Percentiles rank a stretch among this genome's conserved stretches.
Evolutionary conservation across 2,888 invertebrate species (phyloP).

Genomic region (Diaphora mendica): DNA sequence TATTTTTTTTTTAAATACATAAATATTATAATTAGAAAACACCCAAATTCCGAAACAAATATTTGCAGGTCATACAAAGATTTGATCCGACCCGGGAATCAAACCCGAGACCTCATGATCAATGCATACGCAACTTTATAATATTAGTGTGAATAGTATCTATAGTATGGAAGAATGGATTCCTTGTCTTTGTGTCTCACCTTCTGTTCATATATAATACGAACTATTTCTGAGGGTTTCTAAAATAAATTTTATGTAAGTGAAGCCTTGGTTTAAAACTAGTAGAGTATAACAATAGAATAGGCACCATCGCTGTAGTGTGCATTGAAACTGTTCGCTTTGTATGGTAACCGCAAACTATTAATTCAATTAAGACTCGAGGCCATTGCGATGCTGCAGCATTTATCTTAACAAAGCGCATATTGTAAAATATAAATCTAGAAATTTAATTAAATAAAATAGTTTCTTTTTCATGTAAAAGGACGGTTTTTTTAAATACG

Average conservation of each 20-base stretch:
- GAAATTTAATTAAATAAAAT: background rate
- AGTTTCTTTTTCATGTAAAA: background rate
- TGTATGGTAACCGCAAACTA: conserved; percentile 62
- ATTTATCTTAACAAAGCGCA: conserved; percentile 34
- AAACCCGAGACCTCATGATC: too few species aligned
- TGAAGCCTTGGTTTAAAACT: background rate
- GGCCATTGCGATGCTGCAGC: conserved; percentile 54
- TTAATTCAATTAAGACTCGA: conserved; percentile 66
- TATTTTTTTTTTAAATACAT: too few species aligned
- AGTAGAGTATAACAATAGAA: background rate
- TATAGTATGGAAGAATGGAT: too few species aligned
- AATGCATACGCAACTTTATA: too few species aligned
- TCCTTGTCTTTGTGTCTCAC: too few species aligned
- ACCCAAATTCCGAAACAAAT: too few species aligned
- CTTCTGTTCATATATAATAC: too few species aligned
- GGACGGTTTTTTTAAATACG: background rate
- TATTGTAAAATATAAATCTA: background rate
- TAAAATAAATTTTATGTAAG: background rate
- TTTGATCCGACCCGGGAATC: too few species aligned
- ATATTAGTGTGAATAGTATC: too few species aligned
- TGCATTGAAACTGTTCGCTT: conserved; percentile 38
- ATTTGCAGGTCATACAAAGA: too few species aligned
- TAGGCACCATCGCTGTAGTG: conserved; percentile 11
- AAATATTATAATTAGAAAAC: too few species aligned
- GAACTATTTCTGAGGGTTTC: background rate